Evolutionary conservation across 2,113 vertebrate species (phyloP).

Genomic region (Poicephalus gulielmi): DNA sequence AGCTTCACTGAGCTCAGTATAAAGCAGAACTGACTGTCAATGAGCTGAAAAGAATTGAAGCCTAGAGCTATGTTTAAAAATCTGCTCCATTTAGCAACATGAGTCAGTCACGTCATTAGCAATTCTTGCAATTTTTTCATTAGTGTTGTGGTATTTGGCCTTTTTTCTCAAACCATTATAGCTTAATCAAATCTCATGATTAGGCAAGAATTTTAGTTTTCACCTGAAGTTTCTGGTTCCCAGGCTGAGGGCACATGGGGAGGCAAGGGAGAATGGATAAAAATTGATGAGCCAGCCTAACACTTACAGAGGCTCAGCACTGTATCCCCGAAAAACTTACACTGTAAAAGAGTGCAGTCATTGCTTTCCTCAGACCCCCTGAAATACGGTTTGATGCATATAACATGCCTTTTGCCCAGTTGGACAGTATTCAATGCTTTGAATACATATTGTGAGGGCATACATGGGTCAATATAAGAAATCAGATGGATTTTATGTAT

Average conservation of each 20-base stretch:
- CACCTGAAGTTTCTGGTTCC: neutral
- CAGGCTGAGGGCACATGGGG: neutral
- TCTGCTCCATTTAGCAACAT: slow-evolving; percentile 57
- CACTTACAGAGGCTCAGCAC: neutral
- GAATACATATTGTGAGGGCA: neutral
- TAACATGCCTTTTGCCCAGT: neutral
- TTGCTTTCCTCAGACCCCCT: neutral
- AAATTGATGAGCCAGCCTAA: neutral
- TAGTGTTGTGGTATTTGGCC: neutral
- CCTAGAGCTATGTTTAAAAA: slow-evolving; percentile 57
- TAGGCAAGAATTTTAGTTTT: neutral
- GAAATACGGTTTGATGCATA: neutral
- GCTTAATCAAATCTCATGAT: neutral
- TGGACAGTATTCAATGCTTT: neutral
- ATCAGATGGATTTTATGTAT: rapidly evolving
- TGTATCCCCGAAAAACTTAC: neutral
- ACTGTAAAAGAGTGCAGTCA: neutral
- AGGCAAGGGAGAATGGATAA: neutral
- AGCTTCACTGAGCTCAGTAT: slow-evolving; percentile 29
- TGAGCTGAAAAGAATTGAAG: slow-evolving; percentile 46
- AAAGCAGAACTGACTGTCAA: slow-evolving; percentile 39
- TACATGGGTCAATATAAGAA: neutral
- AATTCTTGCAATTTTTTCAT: slow-evolving; percentile 18
- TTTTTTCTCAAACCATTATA: neutral
- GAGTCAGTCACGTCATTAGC: slow-evolving; percentile 37